Percentiles rank a stretch among this genome's conserved stretches.
Conservation (phyloP, 2,113 vertebrate species). For the Aegypius monachus region DNA sequence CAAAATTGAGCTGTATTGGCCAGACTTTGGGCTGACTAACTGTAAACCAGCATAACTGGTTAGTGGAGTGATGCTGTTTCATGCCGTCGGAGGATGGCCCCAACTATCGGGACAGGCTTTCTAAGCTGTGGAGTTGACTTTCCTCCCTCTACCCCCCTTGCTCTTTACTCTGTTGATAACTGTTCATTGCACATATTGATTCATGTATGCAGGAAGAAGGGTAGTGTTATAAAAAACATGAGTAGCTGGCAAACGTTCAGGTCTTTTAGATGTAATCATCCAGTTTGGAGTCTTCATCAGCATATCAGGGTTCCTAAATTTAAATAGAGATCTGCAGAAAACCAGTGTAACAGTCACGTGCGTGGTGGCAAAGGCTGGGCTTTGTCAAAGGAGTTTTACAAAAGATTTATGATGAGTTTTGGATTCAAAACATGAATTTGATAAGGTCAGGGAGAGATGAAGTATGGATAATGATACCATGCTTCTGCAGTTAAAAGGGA, state of each 20-base stretch:
- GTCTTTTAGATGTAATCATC: neutral
- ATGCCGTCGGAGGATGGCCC: accelerated
- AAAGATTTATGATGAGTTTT: neutral
- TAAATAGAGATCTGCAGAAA: neutral
- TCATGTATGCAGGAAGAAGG: neutral
- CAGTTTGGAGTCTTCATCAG: neutral
- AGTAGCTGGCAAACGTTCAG: neutral
- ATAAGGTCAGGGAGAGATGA: neutral
- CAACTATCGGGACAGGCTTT: neutral
- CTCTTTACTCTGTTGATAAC: neutral
- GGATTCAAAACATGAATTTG: neutral
- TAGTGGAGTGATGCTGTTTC: neutral
- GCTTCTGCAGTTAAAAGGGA: neutral
- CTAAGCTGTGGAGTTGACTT: neutral
- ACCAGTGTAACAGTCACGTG: neutral
- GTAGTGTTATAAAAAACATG: neutral
- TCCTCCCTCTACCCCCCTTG: neutral
- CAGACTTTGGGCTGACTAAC: neutral
- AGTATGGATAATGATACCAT: neutral
- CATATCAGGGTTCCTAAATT: neutral
- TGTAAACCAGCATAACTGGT: neutral
- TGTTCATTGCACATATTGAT: neutral
- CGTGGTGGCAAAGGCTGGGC: neutral
- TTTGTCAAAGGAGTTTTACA: neutral
- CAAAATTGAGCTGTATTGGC: neutral